Evolutionary conservation across 2,888 invertebrate genomes (phyloP), one percentile per base, ranked within the genome.

Genomic region (Parnassius mnemosyne): DNA sequence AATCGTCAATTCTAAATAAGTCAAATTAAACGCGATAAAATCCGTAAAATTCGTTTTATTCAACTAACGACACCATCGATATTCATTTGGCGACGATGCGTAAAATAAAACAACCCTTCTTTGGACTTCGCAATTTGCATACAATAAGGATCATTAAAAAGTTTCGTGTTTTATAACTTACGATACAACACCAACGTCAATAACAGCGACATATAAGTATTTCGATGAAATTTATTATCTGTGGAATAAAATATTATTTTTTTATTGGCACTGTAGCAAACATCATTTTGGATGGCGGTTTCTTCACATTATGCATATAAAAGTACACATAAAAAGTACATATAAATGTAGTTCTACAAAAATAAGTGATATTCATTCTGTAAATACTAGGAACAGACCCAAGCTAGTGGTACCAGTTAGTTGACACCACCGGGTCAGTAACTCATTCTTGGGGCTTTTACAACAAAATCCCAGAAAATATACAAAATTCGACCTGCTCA

Each of bases 71-170:
- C n/a, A n/a, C 7, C 13, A 20, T 57, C 53, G 43, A 43, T 57
- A 57, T 57, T 49, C 53, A 62, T 57, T 62, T 57, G 43, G 43
- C 44, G 25, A 46, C 16, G 44, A 16, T 47, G 11, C n/a, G 53
- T 57, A 47, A 57, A 54, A 50, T 12, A 10, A 49, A 53, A 44
- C 54, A n/a, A n/a, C 11, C 53, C 47, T 16, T 50, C 47, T 54
- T 47, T 16, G 41, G 57, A 13, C 13, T 54, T 5, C 7, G 16
- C 16, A 51, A 61, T 62, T 62, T 62, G 62, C 57, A 62, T 62
- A 62, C 62, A 62, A 62, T 62, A 58, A 50, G 53, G 57, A 58
- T 62, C 57, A 54, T 57, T 62, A 62, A 62, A 62, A 54, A 62
- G 50, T 25, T 57, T 50, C 51, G 57, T 42, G 50, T 57, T 58